Percentiles rank a stretch among this genome's conserved stretches.
Evolutionary conservation across 2,888 invertebrate genomes (phyloP).

Genomic region (Melieria picta): DNA sequence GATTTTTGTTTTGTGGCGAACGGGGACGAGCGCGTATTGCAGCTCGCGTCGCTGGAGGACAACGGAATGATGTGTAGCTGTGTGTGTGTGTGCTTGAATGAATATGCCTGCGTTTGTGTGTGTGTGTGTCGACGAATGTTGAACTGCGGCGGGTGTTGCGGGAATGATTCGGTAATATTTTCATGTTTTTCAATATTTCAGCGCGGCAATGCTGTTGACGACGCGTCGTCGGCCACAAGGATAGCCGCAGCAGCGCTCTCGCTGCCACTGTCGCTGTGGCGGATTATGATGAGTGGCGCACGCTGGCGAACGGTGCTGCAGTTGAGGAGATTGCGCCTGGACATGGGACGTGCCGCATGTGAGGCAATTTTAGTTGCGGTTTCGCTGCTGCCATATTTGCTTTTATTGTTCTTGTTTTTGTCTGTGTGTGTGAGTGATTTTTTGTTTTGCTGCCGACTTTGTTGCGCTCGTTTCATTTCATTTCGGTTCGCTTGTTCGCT

Average conservation of each 20-base stretch:
- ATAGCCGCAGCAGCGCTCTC: background rate
- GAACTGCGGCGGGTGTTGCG: background rate
- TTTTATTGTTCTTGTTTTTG: background rate
- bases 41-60: too few relatives aligned
- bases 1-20: too few relatives aligned
- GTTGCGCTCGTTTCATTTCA: background rate
- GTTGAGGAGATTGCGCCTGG: too few relatives aligned
- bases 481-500: background rate
- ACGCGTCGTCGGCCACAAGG: too few relatives aligned
- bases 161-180: constrained; percentile 7
- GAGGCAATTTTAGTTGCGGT: background rate
- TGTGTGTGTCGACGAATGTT: background rate
- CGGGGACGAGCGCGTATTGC: too few relatives aligned
- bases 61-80: too few relatives aligned
- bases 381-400: background rate
- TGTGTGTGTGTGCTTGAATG: too few relatives aligned
- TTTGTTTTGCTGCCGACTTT: background rate
- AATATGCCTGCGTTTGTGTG: background rate
- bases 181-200: constrained; percentile 13
- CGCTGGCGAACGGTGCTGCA: too few relatives aligned
- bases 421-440: background rate
- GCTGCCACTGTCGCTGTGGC: background rate
- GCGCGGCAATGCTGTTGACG: background rate
- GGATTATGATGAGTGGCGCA: constrained; percentile 4
- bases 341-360: background rate